A percentile compares a stretch with the other conserved stretches of the same genome.
These are phyloP conservation scores for Laothoe populi DNA, from an alignment of 2,888 invertebrate genomes.

Conservation along the genomic window DNA sequence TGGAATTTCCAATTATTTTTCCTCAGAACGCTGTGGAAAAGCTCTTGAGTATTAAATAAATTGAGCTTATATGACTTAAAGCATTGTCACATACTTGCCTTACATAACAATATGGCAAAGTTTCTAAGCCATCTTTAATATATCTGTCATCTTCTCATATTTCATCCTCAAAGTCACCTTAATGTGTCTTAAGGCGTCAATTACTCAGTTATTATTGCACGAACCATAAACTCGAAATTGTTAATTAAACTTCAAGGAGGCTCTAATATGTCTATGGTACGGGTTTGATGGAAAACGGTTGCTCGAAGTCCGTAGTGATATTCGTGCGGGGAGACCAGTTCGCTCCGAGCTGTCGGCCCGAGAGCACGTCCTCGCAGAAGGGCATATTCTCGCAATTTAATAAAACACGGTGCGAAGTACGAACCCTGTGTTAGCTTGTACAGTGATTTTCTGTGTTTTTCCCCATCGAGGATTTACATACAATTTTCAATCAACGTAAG, in stretches of 20 bases:
- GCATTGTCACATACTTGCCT: conserved; percentile 11
- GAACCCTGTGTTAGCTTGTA: conserved; percentile 12
- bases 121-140: background rate
- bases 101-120: background rate
- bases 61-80: conserved; percentile 2
- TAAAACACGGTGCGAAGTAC: conserved; percentile 18
- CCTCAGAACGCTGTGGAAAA: background rate
- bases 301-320: conserved; percentile 13
- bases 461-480: conserved; percentile 12
- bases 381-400: background rate
- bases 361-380: conserved; percentile 1
- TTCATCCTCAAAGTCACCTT: background rate
- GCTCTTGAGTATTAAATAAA: conserved; percentile 13
- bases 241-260: conserved; percentile 48
- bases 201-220: conserved; percentile 38
- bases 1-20: conserved; percentile 11
- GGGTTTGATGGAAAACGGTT: conserved; percentile 41
- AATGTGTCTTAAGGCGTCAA: conserved; percentile 29
- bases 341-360: conserved; percentile 7
- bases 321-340: conserved; percentile 24
- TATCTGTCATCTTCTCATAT: background rate
- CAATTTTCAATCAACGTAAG: conserved; percentile 9
- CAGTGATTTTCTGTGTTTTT: conserved; percentile 15
- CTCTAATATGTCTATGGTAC: conserved; percentile 44
- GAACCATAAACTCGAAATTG: conserved; percentile 40